phyloP scores from a whole-genome alignment of 2,888 invertebrate genomes.

The Oeneis ivallda region DNA sequence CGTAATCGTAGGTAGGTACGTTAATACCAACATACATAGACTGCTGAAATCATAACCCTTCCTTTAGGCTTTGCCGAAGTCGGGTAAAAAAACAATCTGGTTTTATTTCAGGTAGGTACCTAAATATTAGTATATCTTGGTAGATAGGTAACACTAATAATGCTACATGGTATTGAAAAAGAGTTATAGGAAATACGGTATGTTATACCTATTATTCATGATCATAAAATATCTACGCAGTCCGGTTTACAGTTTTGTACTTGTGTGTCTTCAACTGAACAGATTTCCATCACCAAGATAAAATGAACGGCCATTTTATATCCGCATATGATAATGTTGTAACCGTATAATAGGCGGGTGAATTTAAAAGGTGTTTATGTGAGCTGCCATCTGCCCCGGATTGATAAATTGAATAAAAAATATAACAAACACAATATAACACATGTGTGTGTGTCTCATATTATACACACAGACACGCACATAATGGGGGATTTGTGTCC shows the following conservation, averaged over 20 bases:
- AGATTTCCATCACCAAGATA: slow-evolving; percentile 12
- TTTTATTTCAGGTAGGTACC: too few species aligned
- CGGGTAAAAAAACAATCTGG: too few species aligned
- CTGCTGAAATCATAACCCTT: too few species aligned
- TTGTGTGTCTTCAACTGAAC: neutral
- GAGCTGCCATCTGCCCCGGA: slow-evolving; percentile 75
- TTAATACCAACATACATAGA: too few species aligned
- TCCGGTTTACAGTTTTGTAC: too few species aligned
- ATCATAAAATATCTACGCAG: neutral
- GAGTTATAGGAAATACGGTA: neutral
- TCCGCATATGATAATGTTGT: slow-evolving; percentile 69
- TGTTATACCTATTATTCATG: neutral
- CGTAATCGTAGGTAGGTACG: too few species aligned
- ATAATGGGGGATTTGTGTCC: slow-evolving; percentile 26
- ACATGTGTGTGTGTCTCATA: slow-evolving; percentile 44
- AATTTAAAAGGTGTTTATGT: slow-evolving; percentile 76
- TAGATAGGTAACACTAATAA: too few species aligned
- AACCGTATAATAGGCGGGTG: slow-evolving; percentile 73
- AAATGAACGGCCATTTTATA: slow-evolving; percentile 40
- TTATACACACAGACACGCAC: slow-evolving; percentile 1
- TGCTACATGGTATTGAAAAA: neutral
- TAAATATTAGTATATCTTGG: too few species aligned
- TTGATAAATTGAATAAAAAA: slow-evolving; percentile 79
- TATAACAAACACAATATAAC: slow-evolving; percentile 54
- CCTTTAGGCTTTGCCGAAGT: too few species aligned